These are phyloP conservation scores for Aphelinus certus DNA, from an alignment of 1,140 invertebrate species.

Conservation along the genomic window DNA sequence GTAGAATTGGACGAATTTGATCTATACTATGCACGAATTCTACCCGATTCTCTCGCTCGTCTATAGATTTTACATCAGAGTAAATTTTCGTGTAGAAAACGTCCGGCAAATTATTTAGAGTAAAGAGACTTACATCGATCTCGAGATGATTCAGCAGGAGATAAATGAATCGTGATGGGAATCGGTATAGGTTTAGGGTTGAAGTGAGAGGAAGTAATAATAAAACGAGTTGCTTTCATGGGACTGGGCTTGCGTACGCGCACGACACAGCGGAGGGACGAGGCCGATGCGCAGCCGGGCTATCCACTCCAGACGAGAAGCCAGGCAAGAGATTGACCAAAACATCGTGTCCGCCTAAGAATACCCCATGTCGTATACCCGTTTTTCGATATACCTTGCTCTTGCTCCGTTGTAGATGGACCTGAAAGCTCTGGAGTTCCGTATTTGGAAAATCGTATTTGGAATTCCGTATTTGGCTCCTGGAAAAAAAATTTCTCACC, in stretches of 20 bases:
- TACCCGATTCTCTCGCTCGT: too few relatives aligned
- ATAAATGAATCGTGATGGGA: constrained; percentile 5
- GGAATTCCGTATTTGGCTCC: not conserved
- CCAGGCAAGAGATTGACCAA: constrained; percentile 61
- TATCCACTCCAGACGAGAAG: constrained; percentile 64
- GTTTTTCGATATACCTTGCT: not conserved
- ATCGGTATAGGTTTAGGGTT: not conserved
- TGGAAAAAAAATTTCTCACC: too few relatives aligned
- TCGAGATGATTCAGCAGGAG: not conserved
- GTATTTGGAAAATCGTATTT: not conserved
- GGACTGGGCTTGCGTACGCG: constrained; percentile 56
- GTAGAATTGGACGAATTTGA: too few relatives aligned
- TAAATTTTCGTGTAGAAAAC: too few relatives aligned
- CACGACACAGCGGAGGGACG: constrained; percentile 10
- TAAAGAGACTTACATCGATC: too few relatives aligned
- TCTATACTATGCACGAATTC: too few relatives aligned
- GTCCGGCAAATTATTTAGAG: too few relatives aligned
- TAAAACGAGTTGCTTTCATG: constrained; percentile 65
- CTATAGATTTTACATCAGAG: too few relatives aligned
- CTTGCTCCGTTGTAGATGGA: not conserved
- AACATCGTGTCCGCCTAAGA: constrained; percentile 49
- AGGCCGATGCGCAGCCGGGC: constrained; percentile 51
- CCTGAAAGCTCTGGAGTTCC: constrained; percentile 14
- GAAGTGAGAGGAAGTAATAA: constrained; percentile 43
- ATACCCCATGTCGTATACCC: too few relatives aligned